Base-by-base conservation (phyloP, 2,888 invertebrate genomes). In the Eupithecia centaureata region DNA sequence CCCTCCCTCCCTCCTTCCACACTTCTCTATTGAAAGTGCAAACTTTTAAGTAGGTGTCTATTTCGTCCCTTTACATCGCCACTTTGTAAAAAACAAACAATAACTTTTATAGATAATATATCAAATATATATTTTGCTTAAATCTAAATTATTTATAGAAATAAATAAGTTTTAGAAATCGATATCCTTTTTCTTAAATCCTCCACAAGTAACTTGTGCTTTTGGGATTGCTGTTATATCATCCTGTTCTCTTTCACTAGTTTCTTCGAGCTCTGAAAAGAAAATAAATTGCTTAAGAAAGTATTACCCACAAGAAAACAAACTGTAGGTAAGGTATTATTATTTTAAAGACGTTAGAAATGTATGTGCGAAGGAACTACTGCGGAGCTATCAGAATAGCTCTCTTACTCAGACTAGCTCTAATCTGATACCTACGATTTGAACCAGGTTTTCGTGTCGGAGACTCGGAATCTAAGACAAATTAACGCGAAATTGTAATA, bases 191-290 rank as follows among this genome's bases (percentile, higher is more conserved):
- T 94, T 95, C 78, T 90, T 93, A 73, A 92, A 92, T 73, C 94
- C 94, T 52, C 94, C 94, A 83, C 96, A 95, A 61, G 94, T 93
- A n/a, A 94, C 82, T 25, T 78, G 71, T 10, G 94, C 81, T 22
- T 77, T 71, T 8, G 94, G 90, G 32, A 92, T 85, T 3, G 90
- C 86, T 30, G 92, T 90, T 38, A 95, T 95, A 73, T 95, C 95
- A 71, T 94, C 91, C 83, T 95, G 95, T 79, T 95, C 95, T 18
- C 95, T 87, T 79, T 95, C 94, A 72, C 93, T 90, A 12, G 94
- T 92, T 65, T 96, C 96, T 56, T 63, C 28, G 18, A 63, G 63
- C 52, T 62, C 61, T 57, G 57, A 18, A 57, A 22, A 12, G 8
- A 30, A 47, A 47, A 47, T 1, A 4, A 12, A 10, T 8, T 27